Conservation (phyloP, 1,140 invertebrate genomes). For the Grapholita molesta region DNA sequence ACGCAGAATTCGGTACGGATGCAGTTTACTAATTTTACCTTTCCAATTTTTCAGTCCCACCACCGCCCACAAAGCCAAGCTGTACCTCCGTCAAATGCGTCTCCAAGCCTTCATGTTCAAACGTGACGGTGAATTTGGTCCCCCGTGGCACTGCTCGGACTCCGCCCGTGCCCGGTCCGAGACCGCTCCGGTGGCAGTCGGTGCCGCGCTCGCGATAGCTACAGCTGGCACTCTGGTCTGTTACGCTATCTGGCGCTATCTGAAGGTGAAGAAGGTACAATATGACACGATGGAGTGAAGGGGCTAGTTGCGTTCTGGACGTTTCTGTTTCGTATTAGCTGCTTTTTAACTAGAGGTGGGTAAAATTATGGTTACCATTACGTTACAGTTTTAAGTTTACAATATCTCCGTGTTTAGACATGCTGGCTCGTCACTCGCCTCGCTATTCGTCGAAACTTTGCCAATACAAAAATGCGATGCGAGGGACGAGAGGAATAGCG, state of each 20-base stretch:
- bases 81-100: constrained; percentile 79
- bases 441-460: too few relatives aligned
- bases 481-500: too few relatives aligned
- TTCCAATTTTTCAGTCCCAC: constrained; percentile 39
- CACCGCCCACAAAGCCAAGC: constrained; percentile 73
- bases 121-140: constrained; percentile 78
- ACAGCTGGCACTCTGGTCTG: constrained; percentile 89
- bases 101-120: constrained; percentile 82
- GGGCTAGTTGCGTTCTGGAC: constrained; percentile 38
- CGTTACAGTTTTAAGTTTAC: too few relatives aligned
- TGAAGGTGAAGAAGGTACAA: constrained; percentile 93
- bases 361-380: too few relatives aligned
- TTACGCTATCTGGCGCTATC: constrained; percentile 92
- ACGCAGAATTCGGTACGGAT: too few relatives aligned
- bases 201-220: constrained; percentile 89
- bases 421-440: too few relatives aligned
- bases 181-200: constrained; percentile 91
- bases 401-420: too few relatives aligned
- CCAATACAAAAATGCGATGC: too few relatives aligned
- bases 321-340: constrained; percentile 21
- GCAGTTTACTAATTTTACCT: not conserved
- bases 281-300: constrained; percentile 94
- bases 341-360: not conserved
- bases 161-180: constrained; percentile 82
- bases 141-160: constrained; percentile 78